phyloP scores from a whole-genome alignment of 2,888 invertebrate species.

The Erynnis tages region DNA sequence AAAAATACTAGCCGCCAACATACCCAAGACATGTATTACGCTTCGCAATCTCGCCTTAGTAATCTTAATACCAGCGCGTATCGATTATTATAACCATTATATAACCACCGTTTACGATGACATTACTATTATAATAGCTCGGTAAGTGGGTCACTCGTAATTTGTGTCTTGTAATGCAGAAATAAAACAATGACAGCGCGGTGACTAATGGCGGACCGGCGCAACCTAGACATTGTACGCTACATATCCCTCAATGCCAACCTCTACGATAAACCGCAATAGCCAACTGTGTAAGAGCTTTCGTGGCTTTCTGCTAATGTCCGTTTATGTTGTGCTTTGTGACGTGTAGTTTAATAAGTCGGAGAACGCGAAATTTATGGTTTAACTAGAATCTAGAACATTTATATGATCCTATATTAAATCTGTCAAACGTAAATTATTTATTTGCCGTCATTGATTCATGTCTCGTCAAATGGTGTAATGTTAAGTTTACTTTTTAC shows the following conservation, averaged over 20 bases:
- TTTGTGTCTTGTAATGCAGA: slow-evolving; percentile 24
- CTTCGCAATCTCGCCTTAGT: no score
- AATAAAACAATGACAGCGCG: slow-evolving; percentile 27
- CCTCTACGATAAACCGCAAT: slow-evolving; percentile 21
- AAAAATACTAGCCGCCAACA: no score
- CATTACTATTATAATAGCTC: slow-evolving; percentile 13
- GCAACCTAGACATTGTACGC: slow-evolving; percentile 29
- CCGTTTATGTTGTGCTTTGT: neutral
- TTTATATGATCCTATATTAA: no score
- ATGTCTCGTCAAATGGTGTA: no score
- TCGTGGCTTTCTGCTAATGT: slow-evolving; percentile 22
- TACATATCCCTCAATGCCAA: slow-evolving; percentile 27
- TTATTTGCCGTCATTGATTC: no score
- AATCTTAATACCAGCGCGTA: no score
- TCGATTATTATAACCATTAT: no score
- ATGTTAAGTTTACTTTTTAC: no score
- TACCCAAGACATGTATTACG: no score
- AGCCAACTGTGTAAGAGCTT: slow-evolving; percentile 27
- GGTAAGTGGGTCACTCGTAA: slow-evolving; percentile 16
- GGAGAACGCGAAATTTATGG: no score
- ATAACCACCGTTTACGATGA: slow-evolving; percentile 10
- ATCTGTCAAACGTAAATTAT: no score
- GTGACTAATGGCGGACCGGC: slow-evolving; percentile 26
- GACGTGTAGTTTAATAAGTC: neutral
- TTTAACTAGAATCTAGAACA: no score